Evolutionary conservation across 1,140 invertebrate genomes (phyloP).

Genomic region (Ectropis grisescens): DNA sequence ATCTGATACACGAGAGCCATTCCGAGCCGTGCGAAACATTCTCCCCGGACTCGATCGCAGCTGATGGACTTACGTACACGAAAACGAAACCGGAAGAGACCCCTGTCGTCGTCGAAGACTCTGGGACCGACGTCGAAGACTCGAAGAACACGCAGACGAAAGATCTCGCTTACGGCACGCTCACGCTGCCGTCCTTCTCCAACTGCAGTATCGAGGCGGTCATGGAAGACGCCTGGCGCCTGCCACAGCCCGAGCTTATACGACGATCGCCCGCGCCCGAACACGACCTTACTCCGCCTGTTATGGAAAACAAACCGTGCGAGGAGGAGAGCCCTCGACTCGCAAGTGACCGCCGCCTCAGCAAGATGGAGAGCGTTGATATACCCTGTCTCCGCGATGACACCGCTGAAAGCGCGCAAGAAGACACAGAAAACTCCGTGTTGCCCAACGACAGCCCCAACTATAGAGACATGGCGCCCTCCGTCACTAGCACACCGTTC

Average conservation of each 20-base stretch:
- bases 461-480: conserved; percentile 33
- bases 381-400: conserved; percentile 40
- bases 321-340: conserved; percentile 23
- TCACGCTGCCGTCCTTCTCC: conserved; percentile 46
- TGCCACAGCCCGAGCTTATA: conserved; percentile 45
- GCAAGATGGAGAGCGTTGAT: conserved; percentile 57
- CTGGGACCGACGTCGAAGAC: conserved; percentile 45
- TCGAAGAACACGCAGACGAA: conserved; percentile 51
- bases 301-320: conserved; percentile 20
- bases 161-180: conserved; percentile 54
- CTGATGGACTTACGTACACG: conserved; percentile 47
- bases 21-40: conserved; percentile 51
- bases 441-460: conserved; percentile 25
- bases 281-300: conserved; percentile 25
- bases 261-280: conserved; percentile 35
- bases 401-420: conserved; percentile 14
- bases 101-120: conserved; percentile 29
- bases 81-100: conserved; percentile 41
- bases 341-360: conserved; percentile 21
- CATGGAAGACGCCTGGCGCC: conserved; percentile 40
- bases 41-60: conserved; percentile 53
- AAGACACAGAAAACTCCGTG: conserved; percentile 1
- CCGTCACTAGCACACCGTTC: conserved; percentile 45
- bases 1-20: conserved; percentile 56
- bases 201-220: conserved; percentile 42